A percentile compares a stretch with the other conserved stretches of the same genome.
phyloP scores from a whole-genome alignment of 2,113 vertebrate genomes.

The Gorilla gorilla region DNA sequence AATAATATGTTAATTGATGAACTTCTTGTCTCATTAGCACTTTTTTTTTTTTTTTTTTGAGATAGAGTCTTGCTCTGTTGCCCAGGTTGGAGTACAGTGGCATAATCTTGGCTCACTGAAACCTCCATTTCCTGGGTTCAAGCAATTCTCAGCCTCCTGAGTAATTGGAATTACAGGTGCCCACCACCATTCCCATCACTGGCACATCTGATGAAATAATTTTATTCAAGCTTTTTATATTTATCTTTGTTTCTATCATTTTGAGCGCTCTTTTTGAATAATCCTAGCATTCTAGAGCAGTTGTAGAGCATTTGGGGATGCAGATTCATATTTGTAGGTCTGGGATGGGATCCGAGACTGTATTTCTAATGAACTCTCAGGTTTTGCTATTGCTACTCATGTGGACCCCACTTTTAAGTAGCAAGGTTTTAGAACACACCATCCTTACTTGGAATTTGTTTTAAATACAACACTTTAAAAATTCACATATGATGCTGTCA shows the following conservation, averaged over 20 bases:
- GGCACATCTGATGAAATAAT: background rate
- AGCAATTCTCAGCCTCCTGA: too few species aligned
- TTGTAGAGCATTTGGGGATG: background rate
- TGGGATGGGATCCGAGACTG: background rate
- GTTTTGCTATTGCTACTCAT: too few species aligned
- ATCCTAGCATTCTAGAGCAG: background rate
- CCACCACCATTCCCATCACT: too few species aligned
- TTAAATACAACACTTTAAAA: background rate
- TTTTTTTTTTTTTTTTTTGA: too few species aligned
- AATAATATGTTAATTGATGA: background rate
- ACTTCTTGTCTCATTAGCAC: background rate
- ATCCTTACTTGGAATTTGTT: background rate
- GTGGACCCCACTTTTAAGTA: background rate
- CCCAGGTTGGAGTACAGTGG: too few species aligned
- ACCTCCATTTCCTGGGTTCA: too few species aligned
- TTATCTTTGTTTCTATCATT: background rate
- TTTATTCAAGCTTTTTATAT: background rate
- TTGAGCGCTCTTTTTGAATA: background rate
- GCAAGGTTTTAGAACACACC: background rate
- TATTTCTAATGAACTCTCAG: background rate
- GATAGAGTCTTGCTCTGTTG: too few species aligned
- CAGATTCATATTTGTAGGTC: background rate
- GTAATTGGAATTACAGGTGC: too few species aligned
- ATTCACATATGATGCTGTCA: background rate
- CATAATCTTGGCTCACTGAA: accelerated